Percentiles rank a stretch among this genome's conserved stretches.
phyloP scores from a whole-genome alignment of 2,888 invertebrate genomes.

The Neuroscelio doddi region DNA sequence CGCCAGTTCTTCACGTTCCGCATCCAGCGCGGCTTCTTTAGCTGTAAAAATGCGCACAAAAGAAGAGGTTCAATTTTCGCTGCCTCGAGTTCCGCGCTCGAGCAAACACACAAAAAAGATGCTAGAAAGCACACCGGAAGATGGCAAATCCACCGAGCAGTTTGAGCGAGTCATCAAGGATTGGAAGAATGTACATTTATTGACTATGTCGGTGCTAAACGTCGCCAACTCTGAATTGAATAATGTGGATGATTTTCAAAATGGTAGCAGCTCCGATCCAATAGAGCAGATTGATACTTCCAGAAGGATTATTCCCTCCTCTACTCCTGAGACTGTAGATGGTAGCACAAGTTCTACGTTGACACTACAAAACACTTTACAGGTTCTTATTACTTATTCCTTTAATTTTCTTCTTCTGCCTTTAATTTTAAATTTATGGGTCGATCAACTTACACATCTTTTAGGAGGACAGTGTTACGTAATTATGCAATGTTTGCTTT shows the following conservation, averaged over 20 bases:
- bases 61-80: constrained; percentile 52
- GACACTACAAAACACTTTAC: background rate
- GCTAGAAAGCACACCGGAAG: constrained; percentile 31
- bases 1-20: constrained; percentile 61
- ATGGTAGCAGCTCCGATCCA: constrained; percentile 52
- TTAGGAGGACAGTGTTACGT: no score
- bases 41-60: constrained; percentile 46
- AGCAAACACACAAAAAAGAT: constrained; percentile 47
- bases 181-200: constrained; percentile 61
- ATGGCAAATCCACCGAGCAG: constrained; percentile 6
- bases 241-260: constrained; percentile 50
- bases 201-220: constrained; percentile 54
- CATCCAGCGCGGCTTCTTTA: constrained; percentile 62
- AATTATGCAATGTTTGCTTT: no score
- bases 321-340: constrained; percentile 58
- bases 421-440: no score
- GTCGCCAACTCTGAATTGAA: constrained; percentile 53
- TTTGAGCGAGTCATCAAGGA: constrained; percentile 56
- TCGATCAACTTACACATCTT: no score
- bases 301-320: constrained; percentile 54
- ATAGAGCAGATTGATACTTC: constrained; percentile 48
- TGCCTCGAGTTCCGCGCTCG: constrained; percentile 59
- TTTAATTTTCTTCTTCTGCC: no score
- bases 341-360: background rate
- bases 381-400: background rate